Evolutionary conservation across 2,113 vertebrate species (phyloP).

Genomic region (Porphyrio hochstetteri): DNA sequence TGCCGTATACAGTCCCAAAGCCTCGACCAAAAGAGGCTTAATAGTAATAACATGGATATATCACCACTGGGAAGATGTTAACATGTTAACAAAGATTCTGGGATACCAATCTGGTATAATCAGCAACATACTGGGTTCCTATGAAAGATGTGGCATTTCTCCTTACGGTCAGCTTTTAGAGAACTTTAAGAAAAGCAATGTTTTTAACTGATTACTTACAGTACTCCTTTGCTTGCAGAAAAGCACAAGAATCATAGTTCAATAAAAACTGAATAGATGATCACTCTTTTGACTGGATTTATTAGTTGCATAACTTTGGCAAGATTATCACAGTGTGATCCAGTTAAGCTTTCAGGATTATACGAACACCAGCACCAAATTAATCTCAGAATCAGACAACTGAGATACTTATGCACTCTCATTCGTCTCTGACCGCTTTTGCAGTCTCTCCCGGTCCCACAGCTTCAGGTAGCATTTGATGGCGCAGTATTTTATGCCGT

Average conservation of each 20-base stretch:
- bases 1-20: conserved; percentile 48
- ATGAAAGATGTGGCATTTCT: conserved; percentile 66
- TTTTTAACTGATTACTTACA: conserved; percentile 64
- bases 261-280: conserved; percentile 62
- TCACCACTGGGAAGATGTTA: conserved; percentile 45
- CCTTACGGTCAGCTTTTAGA: conserved; percentile 68
- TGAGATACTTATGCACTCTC: not conserved
- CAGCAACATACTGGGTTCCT: conserved; percentile 67
- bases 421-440: not conserved
- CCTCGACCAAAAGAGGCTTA: conserved; percentile 68
- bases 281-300: conserved; percentile 58
- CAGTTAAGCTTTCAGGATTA: conserved; percentile 61
- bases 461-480: not conserved
- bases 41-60: conserved; percentile 50
- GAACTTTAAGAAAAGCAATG: conserved; percentile 51
- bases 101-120: conserved; percentile 69
- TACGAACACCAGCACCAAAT: conserved; percentile 60
- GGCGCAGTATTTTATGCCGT: not conserved
- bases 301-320: conserved; percentile 75
- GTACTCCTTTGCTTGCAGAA: conserved; percentile 47
- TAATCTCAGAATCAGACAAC: conserved; percentile 34
- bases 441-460: not conserved
- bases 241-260: conserved; percentile 54
- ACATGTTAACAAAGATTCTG: conserved; percentile 43
- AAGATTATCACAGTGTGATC: conserved; percentile 65